Evolutionary conservation across 2,888 invertebrate species (phyloP).

Genomic region (Clivina fossor): DNA sequence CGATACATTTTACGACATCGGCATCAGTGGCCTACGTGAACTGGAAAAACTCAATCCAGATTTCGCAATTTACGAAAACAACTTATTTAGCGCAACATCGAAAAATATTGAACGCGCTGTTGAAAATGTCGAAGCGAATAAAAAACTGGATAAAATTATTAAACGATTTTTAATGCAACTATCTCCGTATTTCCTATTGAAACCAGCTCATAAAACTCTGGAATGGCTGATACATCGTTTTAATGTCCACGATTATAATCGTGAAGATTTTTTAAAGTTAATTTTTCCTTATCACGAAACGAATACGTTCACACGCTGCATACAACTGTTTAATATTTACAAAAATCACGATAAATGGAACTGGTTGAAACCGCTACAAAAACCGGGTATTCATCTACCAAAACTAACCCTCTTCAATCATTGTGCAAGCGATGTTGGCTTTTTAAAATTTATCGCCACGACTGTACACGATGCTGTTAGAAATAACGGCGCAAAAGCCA

Average conservation of each 20-base stretch:
- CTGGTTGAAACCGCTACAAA: conserved; percentile 75
- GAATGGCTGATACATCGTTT: conserved; percentile 95
- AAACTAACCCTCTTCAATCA: conserved; percentile 73
- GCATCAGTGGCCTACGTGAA: conserved; percentile 82
- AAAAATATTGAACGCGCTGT: conserved; percentile 80
- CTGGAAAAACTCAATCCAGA: conserved; percentile 70
- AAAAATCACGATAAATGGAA: conserved; percentile 66
- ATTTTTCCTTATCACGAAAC: conserved; percentile 93
- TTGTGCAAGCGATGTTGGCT: conserved; percentile 63
- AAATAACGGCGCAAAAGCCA: conserved; percentile 60
- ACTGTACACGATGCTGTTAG: conserved; percentile 61
- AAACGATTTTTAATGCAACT: conserved; percentile 76
- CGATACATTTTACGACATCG: conserved; percentile 84
- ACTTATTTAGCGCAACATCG: conserved; percentile 76
- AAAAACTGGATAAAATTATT: conserved; percentile 72
- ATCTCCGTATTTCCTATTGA: conserved; percentile 87
- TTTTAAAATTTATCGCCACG: conserved; percentile 65
- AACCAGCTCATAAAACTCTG: conserved; percentile 83
- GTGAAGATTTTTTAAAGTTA: conserved; percentile 74
- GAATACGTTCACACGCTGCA: conserved; percentile 78
- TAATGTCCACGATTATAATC: conserved; percentile 86
- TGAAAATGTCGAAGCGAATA: conserved; percentile 72
- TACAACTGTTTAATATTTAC: conserved; percentile 74
- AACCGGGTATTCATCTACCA: conserved; percentile 72
- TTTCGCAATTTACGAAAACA: conserved; percentile 73